phyloP scores from a whole-genome alignment of 2,888 invertebrate genomes.

The Perithous albicinctus region DNA sequence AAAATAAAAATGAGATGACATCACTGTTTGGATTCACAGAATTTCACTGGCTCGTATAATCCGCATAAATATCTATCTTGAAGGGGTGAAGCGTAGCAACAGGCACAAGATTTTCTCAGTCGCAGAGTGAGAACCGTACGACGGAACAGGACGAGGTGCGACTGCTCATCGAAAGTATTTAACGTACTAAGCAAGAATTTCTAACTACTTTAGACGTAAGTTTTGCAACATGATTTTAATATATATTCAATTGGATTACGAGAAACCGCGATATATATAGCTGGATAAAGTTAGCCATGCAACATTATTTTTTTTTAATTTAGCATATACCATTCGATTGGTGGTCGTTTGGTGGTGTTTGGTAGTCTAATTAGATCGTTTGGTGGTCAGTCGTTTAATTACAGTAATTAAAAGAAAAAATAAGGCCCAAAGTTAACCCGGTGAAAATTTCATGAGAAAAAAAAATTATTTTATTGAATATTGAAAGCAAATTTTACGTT shows the following conservation, averaged over 20 bases:
- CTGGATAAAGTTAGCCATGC: not conserved
- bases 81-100: too few species aligned
- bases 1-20: not conserved
- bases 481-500: too few species aligned
- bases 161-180: not conserved
- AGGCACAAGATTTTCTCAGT: not conserved
- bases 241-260: not conserved
- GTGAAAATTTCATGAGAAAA: too few species aligned
- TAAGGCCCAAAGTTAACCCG: too few species aligned
- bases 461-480: too few species aligned
- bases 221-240: not conserved
- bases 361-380: too few species aligned
- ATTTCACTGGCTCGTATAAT: not conserved
- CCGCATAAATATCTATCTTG: too few species aligned
- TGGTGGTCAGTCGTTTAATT: too few species aligned
- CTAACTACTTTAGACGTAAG: not conserved
- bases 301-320: not conserved
- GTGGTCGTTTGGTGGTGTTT: too few species aligned
- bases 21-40: not conserved
- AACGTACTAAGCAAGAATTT: not conserved
- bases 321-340: too few species aligned
- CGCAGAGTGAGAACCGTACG: not conserved
- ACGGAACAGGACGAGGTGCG: not conserved
- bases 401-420: too few species aligned
- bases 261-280: not conserved